Evolutionary conservation across 2,113 vertebrate species (phyloP).

Genomic region (Donacobius atricapilla): DNA sequence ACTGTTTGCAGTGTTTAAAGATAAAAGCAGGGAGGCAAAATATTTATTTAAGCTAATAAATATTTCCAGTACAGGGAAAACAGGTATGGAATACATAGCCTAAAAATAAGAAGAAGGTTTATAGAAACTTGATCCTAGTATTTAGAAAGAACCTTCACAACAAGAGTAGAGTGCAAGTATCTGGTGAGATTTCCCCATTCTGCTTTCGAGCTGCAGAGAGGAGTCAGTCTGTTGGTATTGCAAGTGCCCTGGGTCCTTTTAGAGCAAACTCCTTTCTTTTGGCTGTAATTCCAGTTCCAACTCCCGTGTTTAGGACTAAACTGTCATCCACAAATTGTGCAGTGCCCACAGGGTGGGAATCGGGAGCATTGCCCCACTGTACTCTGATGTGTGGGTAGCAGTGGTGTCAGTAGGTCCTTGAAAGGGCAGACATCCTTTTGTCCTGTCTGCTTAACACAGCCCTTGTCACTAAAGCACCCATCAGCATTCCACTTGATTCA

Average conservation of each 20-base stretch:
- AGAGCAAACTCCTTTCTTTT: neutral
- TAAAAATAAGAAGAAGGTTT: neutral
- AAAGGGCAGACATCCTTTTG: constrained; percentile 35
- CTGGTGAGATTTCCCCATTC: neutral
- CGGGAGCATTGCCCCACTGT: accelerated
- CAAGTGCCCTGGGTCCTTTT: neutral
- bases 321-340: accelerated
- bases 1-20: neutral
- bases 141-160: neutral
- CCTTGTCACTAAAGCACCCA: neutral
- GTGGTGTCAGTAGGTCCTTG: neutral
- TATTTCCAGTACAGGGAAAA: neutral
- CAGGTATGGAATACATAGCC: neutral
- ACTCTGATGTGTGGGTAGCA: neutral
- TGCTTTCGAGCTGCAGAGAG: neutral
- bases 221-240: neutral
- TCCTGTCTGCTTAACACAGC: neutral
- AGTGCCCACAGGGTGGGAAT: neutral
- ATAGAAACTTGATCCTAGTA: neutral
- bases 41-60: neutral
- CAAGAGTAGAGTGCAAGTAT: neutral
- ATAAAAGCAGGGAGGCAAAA: neutral
- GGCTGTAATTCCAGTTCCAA: neutral
- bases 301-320: neutral
- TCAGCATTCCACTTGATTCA: constrained; percentile 28